A percentile compares a stretch with the other conserved stretches of the same genome.
phyloP scores from a whole-genome alignment of 2,797 vertebrate species.

The Sus cebifrons region DNA sequence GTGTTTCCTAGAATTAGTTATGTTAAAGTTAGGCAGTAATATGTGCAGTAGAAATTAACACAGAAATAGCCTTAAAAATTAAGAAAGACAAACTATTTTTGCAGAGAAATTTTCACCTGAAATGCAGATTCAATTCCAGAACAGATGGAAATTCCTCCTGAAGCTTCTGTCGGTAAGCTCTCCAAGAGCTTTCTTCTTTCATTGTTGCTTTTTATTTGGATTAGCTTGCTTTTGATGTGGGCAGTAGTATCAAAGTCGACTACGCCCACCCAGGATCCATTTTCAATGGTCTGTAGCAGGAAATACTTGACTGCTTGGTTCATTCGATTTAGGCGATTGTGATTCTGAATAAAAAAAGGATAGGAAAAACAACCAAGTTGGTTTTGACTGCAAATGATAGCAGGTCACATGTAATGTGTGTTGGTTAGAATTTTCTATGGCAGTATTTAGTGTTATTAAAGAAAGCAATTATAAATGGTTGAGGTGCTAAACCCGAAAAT shows the following conservation, averaged over 20 bases:
- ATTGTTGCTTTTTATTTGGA: slow-evolving; percentile 69
- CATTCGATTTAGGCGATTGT: slow-evolving; percentile 76
- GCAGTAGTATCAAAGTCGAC: slow-evolving; percentile 79
- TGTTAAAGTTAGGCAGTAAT: neutral
- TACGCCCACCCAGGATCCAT: slow-evolving; percentile 86
- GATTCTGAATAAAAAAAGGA: neutral
- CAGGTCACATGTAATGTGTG: slow-evolving; percentile 26
- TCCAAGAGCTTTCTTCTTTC: slow-evolving; percentile 76
- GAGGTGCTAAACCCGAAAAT: neutral
- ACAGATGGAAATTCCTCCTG: slow-evolving; percentile 88
- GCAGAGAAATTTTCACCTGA: slow-evolving; percentile 84
- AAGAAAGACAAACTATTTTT: neutral
- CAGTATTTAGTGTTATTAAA: neutral
- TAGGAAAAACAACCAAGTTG: neutral
- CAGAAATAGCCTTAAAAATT: neutral
- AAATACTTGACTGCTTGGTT: slow-evolving; percentile 86
- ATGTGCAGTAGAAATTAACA: neutral
- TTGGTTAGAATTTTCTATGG: neutral
- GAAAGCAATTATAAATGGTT: neutral
- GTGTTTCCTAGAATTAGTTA: neutral
- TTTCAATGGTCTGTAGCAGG: slow-evolving; percentile 86
- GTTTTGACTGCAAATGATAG: neutral
- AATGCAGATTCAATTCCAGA: slow-evolving; percentile 85
- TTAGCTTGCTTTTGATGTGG: neutral
- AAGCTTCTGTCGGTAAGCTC: slow-evolving; percentile 20